phyloP scores from a whole-genome alignment of 2,888 invertebrate species.

The Himalopsyche anomala region DNA sequence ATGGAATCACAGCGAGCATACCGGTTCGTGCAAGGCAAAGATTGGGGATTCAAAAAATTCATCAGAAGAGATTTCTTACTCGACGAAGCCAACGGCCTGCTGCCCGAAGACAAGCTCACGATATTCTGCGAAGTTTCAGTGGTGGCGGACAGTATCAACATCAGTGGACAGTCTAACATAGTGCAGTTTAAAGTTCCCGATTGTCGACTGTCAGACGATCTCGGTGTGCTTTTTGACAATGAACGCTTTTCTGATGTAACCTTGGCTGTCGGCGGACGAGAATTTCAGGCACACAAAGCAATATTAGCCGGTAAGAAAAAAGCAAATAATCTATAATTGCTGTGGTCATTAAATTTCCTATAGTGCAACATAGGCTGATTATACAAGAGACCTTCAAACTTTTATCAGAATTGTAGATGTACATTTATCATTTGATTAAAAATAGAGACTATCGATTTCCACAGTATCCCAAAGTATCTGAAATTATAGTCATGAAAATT shows the following conservation, averaged over 20 bases:
- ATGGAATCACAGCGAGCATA: slow-evolving; percentile 99
- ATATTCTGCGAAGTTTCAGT: slow-evolving; percentile 99
- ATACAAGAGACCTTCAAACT: neutral
- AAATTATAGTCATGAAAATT: too few relatives aligned
- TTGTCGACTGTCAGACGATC: slow-evolving; percentile 95
- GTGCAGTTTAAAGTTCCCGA: slow-evolving; percentile 98
- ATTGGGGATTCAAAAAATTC: slow-evolving; percentile 99
- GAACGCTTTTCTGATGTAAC: slow-evolving; percentile 99
- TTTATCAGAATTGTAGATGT: too few relatives aligned
- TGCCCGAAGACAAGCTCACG: slow-evolving; percentile 99
- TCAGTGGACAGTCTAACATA: slow-evolving; percentile 98
- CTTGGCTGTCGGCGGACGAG: slow-evolving; percentile 91
- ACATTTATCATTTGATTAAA: too few relatives aligned
- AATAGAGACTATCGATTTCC: too few relatives aligned
- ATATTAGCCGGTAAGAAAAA: slow-evolving; percentile 88
- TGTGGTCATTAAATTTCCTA: neutral
- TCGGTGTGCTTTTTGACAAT: slow-evolving; percentile 96
- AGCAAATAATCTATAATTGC: neutral
- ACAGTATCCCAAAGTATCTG: too few relatives aligned
- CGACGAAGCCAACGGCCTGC: slow-evolving; percentile 98
- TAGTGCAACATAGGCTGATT: neutral
- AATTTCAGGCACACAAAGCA: slow-evolving; percentile 98
- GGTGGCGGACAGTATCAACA: slow-evolving; percentile 99
- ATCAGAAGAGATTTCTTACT: slow-evolving; percentile 98
- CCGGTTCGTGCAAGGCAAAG: slow-evolving; percentile 99